Evolutionary conservation across 2,113 vertebrate species (phyloP).

Genomic region (Tenebrosternarchus preto): DNA sequence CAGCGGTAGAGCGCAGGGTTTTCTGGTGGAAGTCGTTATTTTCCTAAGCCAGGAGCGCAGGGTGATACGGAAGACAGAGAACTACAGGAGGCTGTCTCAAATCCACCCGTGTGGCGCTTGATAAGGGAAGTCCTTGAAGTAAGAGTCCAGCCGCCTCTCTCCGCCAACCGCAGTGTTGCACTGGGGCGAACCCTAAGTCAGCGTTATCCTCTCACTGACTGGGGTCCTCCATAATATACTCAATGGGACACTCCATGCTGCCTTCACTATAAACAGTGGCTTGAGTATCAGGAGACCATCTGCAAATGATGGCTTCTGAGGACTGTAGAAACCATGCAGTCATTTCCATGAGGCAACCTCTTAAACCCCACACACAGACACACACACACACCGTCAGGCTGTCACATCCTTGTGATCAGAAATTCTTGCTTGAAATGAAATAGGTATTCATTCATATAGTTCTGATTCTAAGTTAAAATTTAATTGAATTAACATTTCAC

Average conservation of each 20-base stretch:
- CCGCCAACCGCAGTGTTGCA: background rate
- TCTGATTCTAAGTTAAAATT: no score
- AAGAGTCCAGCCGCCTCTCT: constrained; percentile 13
- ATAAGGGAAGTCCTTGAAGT: constrained; percentile 55
- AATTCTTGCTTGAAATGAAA: no score
- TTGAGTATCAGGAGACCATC: no score
- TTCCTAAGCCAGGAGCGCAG: background rate
- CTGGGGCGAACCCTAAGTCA: background rate
- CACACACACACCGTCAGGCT: background rate
- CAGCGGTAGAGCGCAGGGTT: background rate
- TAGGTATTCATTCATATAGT: no score
- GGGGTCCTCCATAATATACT: no score
- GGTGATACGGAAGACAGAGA: constrained; percentile 9
- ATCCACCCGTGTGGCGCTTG: constrained; percentile 42
- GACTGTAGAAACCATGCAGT: background rate
- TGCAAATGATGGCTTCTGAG: background rate
- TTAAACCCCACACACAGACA: background rate
- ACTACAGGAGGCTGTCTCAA: constrained; percentile 13
- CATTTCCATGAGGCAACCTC: constrained; percentile 16
- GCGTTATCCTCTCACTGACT: no score
- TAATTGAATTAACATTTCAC: no score
- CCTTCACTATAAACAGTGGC: constrained; percentile 13
- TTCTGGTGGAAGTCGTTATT: constrained; percentile 33
- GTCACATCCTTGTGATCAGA: background rate
- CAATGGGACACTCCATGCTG: no score